Evolutionary conservation across 2,797 vertebrate species (phyloP).

Genomic region (Hafferia zeledoni): DNA sequence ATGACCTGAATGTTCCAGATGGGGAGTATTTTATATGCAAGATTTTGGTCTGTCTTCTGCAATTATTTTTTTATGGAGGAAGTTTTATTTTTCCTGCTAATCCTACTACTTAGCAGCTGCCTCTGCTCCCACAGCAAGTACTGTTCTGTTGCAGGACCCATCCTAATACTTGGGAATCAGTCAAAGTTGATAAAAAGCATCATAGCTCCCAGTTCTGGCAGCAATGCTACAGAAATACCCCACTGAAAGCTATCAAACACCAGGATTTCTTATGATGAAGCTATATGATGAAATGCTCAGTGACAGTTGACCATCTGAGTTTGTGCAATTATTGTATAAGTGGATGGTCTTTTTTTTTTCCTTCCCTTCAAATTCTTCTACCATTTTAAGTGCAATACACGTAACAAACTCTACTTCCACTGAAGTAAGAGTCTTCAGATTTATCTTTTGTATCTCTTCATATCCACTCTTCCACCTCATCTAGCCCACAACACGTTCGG

Average conservation of each 20-base stretch:
- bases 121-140: background rate
- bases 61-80: background rate
- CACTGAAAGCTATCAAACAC: background rate
- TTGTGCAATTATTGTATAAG: background rate
- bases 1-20: background rate
- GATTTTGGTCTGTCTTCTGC: background rate
- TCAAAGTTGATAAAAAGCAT: background rate
- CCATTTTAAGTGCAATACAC: background rate
- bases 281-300: background rate
- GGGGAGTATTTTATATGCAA: background rate
- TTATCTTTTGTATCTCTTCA: background rate
- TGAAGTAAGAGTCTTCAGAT: background rate
- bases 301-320: accelerated
- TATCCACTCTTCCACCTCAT: background rate
- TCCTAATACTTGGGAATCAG: background rate
- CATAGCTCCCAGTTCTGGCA: background rate
- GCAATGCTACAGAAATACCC: background rate
- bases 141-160: background rate
- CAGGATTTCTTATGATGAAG: background rate
- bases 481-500: background rate
- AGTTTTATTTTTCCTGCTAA: background rate
- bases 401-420: background rate
- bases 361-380: background rate
- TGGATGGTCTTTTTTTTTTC: background rate
- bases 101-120: background rate